These are phyloP conservation scores for Planococcus citri DNA, from an alignment of 1,140 invertebrate species.

Conservation along the genomic window DNA sequence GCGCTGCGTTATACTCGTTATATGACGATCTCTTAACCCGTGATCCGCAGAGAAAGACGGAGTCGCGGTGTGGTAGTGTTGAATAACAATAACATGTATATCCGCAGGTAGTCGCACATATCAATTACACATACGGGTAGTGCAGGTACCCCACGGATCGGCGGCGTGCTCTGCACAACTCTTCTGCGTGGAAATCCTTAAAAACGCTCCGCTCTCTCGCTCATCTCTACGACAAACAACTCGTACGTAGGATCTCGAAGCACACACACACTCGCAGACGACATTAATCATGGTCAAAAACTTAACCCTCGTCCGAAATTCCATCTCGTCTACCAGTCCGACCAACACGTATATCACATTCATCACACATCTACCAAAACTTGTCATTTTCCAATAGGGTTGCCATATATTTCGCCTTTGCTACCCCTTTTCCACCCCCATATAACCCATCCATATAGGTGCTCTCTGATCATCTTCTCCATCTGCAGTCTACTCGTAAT, in stretches of 20 bases:
- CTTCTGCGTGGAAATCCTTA: too few species aligned
- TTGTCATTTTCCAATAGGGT: constrained; percentile 19
- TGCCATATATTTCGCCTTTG: background rate
- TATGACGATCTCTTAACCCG: too few species aligned
- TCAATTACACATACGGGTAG: constrained; percentile 6
- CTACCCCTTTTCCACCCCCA: background rate
- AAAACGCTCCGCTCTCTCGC: background rate
- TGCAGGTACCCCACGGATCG: background rate
- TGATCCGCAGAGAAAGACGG: too few species aligned
- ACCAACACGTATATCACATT: constrained; percentile 10
- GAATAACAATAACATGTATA: constrained; percentile 4
- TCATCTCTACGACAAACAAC: background rate
- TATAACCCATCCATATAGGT: background rate
- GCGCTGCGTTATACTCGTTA: too few species aligned
- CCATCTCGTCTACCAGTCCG: constrained; percentile 10
- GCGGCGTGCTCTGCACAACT: constrained; percentile 1
- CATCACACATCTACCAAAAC: constrained; percentile 13
- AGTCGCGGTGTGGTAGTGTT: background rate
- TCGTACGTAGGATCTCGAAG: background rate
- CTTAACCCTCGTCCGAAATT: constrained; percentile 12
- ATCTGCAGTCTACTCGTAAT: too few species aligned
- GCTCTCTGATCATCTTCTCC: too few species aligned
- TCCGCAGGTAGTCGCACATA: constrained; percentile 1
- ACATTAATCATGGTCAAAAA: constrained; percentile 7
- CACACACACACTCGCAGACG: too few species aligned